Conservation (phyloP, 2,888 invertebrate genomes). For the Copidosoma aretas region DNA sequence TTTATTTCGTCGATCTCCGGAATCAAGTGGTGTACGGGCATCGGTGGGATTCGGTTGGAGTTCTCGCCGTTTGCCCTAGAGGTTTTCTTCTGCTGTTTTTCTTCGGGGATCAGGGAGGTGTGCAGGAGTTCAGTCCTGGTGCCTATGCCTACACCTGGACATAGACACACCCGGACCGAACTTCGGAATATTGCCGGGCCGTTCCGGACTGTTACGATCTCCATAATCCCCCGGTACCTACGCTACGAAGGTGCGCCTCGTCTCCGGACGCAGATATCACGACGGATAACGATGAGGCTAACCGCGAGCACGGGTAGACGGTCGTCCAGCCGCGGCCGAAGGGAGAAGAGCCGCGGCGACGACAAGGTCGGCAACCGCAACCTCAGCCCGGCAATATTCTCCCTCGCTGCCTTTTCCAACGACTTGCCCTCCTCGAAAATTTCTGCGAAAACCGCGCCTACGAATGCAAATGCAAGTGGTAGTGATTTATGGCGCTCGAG, state of each 20-base stretch:
- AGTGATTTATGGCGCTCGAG: not conserved
- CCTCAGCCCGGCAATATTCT: constrained; percentile 13
- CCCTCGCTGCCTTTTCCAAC: constrained; percentile 5
- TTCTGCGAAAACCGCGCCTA: not conserved
- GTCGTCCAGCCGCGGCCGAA: constrained; percentile 11
- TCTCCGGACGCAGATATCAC: constrained; percentile 39
- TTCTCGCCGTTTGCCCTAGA: too few species aligned
- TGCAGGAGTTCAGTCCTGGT: too few species aligned
- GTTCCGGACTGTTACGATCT: too few species aligned
- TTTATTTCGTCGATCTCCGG: too few species aligned
- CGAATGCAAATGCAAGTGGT: not conserved
- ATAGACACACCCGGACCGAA: too few species aligned
- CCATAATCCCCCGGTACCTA: too few species aligned
- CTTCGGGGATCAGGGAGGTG: too few species aligned
- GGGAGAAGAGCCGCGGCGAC: constrained; percentile 5
- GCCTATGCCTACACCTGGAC: too few species aligned
- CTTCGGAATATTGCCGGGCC: too few species aligned
- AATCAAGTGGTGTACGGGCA: too few species aligned
- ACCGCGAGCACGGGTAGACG: constrained; percentile 31
- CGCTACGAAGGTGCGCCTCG: not conserved
- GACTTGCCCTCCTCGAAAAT: not conserved
- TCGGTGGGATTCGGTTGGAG: too few species aligned
- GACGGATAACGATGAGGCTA: constrained; percentile 39
- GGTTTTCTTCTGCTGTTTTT: too few species aligned
- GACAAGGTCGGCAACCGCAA: constrained; percentile 22